Base-by-base conservation (phyloP, 2,113 vertebrate species). In the Kryptolebias marmoratus region DNA sequence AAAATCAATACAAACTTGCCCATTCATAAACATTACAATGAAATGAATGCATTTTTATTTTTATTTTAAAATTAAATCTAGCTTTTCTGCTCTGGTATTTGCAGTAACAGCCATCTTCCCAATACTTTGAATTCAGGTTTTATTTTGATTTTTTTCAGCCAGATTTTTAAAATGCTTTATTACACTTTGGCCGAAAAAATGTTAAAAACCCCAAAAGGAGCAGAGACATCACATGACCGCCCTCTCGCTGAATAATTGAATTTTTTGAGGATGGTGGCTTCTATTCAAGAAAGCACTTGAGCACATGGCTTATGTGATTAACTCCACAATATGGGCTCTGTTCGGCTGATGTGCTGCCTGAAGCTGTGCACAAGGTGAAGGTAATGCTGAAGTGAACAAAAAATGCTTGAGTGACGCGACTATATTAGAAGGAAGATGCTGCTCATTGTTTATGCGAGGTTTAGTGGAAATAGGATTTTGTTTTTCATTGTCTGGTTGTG, bases 221-320 rank as follows among this genome's bases (percentile, higher is more conserved):
- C 54, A 58, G 53, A 63, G 61, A 28, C 83, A 88, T 90, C 92
- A 91, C 90, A 93, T 92, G 92, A 93, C 74, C 48, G 36, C 12
- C 14, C 11, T 11, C n/a, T 79, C 63, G 81, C 68, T 70, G 75
- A 85, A 90, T 92, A 93, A 88, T 80, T 90, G n/a, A 78, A 91
- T 91, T 90, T 90, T 77, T 75, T 74, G 77, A 87, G 82, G 71
- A 77, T 81, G 85, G 82, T 83, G 90, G 80, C 73, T 74, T 42
- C 47, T 75, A 84, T 74, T 90, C 83, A 84, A 81, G 79, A 86
- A 84, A 89, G 81, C 80, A 84, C 78, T 69, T 87, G 74, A 79
- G 87, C 89, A 86, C 88, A 87, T 81, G 89, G 87, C 86, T 91
- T 89, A 93, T 93, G 85, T 90, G 89, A 94, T 94, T 93, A 94